These are phyloP conservation scores for Scortum barcoo DNA, from an alignment of 2,113 vertebrate genomes.

Conservation along the genomic window DNA sequence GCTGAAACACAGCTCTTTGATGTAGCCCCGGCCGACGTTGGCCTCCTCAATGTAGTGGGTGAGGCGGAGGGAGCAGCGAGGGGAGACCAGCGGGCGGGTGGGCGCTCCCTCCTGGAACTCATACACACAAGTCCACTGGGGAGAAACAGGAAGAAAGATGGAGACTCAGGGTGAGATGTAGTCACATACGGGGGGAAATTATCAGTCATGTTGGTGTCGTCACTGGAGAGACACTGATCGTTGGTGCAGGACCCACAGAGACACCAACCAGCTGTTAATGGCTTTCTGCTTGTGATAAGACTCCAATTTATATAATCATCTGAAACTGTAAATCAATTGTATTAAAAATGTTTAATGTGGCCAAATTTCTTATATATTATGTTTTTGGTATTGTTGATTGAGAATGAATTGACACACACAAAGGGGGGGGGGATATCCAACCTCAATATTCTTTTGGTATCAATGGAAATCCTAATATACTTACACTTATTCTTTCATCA, in stretches of 20 bases:
- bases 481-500: not conserved
- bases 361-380: too few relatives aligned
- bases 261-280: not conserved
- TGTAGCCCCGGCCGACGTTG: slow-evolving; percentile 96
- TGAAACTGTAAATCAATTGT: not conserved
- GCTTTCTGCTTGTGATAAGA: not conserved
- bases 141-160: slow-evolving; percentile 12
- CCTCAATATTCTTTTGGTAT: not conserved
- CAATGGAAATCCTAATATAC: not conserved
- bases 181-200: not conserved
- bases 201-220: not conserved
- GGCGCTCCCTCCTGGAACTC: slow-evolving; percentile 94
- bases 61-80: slow-evolving; percentile 93
- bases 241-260: not conserved
- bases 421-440: too few relatives aligned
- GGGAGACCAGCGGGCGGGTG: slow-evolving; percentile 89
- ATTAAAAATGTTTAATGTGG: too few relatives aligned
- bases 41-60: slow-evolving; percentile 99
- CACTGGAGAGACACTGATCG: not conserved
- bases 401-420: not conserved
- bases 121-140: slow-evolving; percentile 98
- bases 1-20: slow-evolving; percentile 99
- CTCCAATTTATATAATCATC: not conserved
- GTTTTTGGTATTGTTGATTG: not conserved
- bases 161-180: not conserved